Evolutionary conservation across 1,140 invertebrate genomes (phyloP).

Genomic region (Drosophila orena): DNA sequence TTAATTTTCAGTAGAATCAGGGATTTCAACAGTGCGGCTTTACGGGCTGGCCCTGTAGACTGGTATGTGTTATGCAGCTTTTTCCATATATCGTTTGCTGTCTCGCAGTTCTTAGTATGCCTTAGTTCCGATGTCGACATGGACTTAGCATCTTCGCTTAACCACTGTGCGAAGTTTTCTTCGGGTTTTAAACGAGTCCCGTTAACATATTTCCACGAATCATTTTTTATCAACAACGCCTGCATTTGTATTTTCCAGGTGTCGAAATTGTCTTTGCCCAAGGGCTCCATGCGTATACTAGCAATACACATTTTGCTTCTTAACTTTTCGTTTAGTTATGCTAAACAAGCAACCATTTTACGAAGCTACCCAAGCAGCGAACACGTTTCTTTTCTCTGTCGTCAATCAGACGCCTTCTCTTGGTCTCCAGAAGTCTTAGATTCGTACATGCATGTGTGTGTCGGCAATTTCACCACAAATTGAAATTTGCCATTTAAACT

Average conservation of each 20-base stretch:
- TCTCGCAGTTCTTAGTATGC: too few species aligned
- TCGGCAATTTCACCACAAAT: constrained; percentile 1
- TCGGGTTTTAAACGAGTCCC: background rate
- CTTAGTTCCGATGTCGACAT: constrained; percentile 10
- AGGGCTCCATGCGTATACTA: constrained; percentile 2
- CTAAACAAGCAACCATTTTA: too few species aligned
- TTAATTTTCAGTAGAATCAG: too few species aligned
- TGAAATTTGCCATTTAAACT: constrained; percentile 3
- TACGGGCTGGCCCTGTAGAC: too few species aligned
- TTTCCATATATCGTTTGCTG: too few species aligned
- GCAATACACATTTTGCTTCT: background rate
- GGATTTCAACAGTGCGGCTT: too few species aligned
- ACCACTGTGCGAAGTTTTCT: background rate
- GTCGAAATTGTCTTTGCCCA: background rate
- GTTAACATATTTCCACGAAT: constrained; percentile 1
- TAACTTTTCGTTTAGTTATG: too few species aligned
- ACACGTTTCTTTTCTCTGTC: too few species aligned
- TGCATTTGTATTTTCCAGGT: background rate
- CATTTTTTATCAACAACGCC: background rate
- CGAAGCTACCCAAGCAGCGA: too few species aligned
- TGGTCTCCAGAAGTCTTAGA: too few species aligned
- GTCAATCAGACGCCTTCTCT: too few species aligned
- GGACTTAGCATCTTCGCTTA: constrained; percentile 1
- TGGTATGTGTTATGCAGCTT: too few species aligned
- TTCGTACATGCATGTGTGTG: background rate